Evolutionary conservation across 2,888 invertebrate species (phyloP), one percentile per base, ranked within the genome.

Genomic region (Spodoptera exigua): DNA sequence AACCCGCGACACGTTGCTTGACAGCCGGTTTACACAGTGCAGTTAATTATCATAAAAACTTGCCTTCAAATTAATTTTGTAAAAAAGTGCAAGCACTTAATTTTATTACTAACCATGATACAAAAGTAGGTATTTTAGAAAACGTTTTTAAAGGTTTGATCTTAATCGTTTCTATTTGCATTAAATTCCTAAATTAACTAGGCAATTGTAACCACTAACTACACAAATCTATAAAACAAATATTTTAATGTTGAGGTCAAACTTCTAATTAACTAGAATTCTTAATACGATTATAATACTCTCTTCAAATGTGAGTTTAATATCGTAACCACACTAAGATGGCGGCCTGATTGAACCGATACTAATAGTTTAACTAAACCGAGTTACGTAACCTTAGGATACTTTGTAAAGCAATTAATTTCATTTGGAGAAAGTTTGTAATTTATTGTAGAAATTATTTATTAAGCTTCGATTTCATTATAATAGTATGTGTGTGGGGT

Each of bases 381-480:
- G n/a, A 44, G 43, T 76, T 76, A 70, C 58, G 48, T 62, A 60
- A 69, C 36, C 64, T 45, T 68, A 69, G 51, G 59, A 59, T 56
- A 47, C 52, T 52, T 63, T 57, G 67, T 51, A 32, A 51, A 60
- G 60, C 67, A 73, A 76, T 75, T 64, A 75, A 43, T 51, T 70
- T 73, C 57, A 52, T 49, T 58, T 37, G 41, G 77, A 54, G 75
- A 75, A 75, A 75, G 75, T 74, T 27, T 56, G 39, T 76, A 52
- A 76, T 68, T 68, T 75, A 76, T 74, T 62, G 43, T 54, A 58
- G 58, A 75, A 71, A 71, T 74, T 61, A 68, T 56, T 74, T 61
- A 68, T 56, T 40, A 45, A 54, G 61, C 27, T 62, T 51, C 53
- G 44, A 32, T 66, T 60, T 55, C 32, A 65, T 62, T 47, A 40